Conservation (phyloP, 2,797 vertebrate species). For the Pangasius sanitwongsei region DNA sequence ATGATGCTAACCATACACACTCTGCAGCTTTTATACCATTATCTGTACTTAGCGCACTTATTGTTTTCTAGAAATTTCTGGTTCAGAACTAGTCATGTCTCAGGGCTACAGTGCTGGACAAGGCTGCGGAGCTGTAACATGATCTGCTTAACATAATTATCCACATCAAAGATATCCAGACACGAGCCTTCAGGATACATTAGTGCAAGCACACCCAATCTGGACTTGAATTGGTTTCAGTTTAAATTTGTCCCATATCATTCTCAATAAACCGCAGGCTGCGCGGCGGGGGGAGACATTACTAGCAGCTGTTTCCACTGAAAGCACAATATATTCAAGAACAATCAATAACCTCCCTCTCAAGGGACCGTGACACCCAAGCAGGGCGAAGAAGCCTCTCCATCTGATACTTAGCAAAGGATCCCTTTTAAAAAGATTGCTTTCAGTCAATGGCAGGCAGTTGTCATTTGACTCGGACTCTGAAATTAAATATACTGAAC, state of each 20-base stretch:
- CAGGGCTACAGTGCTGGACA: constrained; percentile 14
- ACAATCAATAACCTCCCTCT: constrained; percentile 87
- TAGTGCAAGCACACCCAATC: constrained; percentile 68
- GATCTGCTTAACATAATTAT: constrained; percentile 72
- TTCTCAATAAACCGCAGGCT: constrained; percentile 72
- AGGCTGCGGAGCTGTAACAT: constrained; percentile 56
- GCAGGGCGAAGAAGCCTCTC: constrained; percentile 86
- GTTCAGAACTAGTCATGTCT: constrained; percentile 11
- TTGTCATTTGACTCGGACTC: constrained; percentile 87
- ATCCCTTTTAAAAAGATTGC: constrained; percentile 96
- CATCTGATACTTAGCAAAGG: constrained; percentile 90
- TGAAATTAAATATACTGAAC: constrained; percentile 89
- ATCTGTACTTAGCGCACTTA: not conserved
- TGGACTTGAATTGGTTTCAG: constrained; percentile 78
- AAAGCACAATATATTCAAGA: constrained; percentile 86
- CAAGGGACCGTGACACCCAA: constrained; percentile 86
- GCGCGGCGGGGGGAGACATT: constrained; percentile 69
- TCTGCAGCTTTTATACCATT: not conserved
- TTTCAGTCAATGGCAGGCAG: constrained; percentile 88
- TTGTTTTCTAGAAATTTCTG: constrained; percentile 20
- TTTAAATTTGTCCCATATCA: constrained; percentile 83
- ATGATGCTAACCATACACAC: not conserved
- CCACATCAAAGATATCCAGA: constrained; percentile 64
- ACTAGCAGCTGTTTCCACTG: constrained; percentile 88
- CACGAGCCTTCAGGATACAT: constrained; percentile 74